These are phyloP conservation scores for Tiliacea aurago DNA, from an alignment of 2,888 invertebrate species.

Conservation along the genomic window DNA sequence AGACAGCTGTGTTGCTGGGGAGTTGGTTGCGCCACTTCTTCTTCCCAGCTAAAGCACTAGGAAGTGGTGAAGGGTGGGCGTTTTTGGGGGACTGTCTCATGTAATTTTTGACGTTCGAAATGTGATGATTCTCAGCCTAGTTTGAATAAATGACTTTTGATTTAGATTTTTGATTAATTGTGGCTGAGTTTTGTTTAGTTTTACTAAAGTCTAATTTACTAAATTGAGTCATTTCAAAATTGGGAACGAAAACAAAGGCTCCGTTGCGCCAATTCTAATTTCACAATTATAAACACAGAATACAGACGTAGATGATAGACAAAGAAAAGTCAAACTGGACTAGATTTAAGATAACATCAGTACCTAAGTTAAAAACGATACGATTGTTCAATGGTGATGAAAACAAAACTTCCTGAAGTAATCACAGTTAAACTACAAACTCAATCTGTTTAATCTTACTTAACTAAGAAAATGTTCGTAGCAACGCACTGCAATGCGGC, in stretches of 20 bases:
- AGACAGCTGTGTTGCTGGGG: too few species aligned
- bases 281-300: not conserved
- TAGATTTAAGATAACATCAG: not conserved
- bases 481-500: conserved; percentile 71
- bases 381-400: conserved; percentile 11
- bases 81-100: too few species aligned
- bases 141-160: too few species aligned
- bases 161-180: too few species aligned
- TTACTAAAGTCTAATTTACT: not conserved
- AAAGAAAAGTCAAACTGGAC: not conserved
- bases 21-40: too few species aligned
- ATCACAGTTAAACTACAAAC: conserved; percentile 51
- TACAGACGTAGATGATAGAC: not conserved
- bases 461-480: conserved; percentile 46
- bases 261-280: not conserved
- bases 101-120: too few species aligned
- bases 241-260: not conserved
- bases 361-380: conserved; percentile 2
- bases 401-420: conserved; percentile 34
- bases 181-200: not conserved
- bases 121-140: too few species aligned
- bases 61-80: too few species aligned
- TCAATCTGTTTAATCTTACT: conserved; percentile 45
- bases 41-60: too few species aligned
- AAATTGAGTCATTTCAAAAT: not conserved